phyloP scores from a whole-genome alignment of 2,888 invertebrate species.

The Falcaria lacertinaria region DNA sequence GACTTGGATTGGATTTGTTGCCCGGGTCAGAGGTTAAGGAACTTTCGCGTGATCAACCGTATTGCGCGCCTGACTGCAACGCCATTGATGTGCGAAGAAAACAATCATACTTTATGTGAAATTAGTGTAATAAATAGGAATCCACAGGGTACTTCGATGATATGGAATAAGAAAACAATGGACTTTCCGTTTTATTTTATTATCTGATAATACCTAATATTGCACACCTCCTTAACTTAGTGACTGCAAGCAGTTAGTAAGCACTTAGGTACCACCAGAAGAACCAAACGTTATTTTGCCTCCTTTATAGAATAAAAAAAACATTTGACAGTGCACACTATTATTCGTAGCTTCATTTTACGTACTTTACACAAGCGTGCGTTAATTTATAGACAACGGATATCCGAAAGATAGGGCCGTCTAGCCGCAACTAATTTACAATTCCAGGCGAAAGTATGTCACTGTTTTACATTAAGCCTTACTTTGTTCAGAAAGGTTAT shows the following conservation, averaged over 20 bases:
- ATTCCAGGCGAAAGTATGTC: background rate
- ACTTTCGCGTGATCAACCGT: constrained; percentile 63
- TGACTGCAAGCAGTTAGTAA: no score
- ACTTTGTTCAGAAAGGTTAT: background rate
- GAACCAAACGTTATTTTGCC: no score
- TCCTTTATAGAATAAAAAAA: background rate
- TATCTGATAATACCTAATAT: no score
- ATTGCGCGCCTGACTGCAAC: constrained; percentile 53
- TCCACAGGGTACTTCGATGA: constrained; percentile 4
- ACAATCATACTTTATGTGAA: constrained; percentile 1
- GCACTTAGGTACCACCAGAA: no score
- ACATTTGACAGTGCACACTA: constrained; percentile 16
- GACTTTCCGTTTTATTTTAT: no score
- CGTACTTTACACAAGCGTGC: constrained; percentile 30
- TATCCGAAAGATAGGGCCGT: constrained; percentile 61
- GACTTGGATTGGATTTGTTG: constrained; percentile 42
- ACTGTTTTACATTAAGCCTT: background rate
- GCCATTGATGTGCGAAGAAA: constrained; percentile 46
- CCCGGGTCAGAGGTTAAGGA: constrained; percentile 69
- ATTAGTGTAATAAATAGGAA: no score
- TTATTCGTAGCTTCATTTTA: constrained; percentile 31
- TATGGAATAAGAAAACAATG: background rate
- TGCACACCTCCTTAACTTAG: no score
- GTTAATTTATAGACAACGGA: constrained; percentile 70
- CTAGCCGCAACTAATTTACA: constrained; percentile 23